Evolutionary conservation across 2,113 vertebrate species (phyloP).

Genomic region (Laticauda laticaudata): DNA sequence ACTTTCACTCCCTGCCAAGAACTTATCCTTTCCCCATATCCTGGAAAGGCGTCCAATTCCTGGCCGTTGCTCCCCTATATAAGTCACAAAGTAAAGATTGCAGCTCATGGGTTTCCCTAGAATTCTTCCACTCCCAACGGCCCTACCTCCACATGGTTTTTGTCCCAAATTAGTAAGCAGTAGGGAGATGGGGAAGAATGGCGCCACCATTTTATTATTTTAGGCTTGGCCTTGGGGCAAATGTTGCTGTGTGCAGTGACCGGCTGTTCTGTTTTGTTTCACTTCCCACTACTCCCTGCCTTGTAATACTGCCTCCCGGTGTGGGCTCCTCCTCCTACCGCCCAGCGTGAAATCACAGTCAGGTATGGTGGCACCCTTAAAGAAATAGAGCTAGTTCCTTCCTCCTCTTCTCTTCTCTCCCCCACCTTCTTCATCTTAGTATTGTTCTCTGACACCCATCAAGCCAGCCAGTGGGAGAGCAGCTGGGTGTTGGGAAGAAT

Average conservation of each 20-base stretch:
- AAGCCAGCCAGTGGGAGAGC: background rate
- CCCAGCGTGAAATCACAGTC: constrained; percentile 88
- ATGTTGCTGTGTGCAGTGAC: constrained; percentile 10
- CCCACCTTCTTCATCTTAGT: background rate
- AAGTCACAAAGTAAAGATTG: no score
- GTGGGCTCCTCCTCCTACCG: constrained; percentile 64
- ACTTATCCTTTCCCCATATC: background rate
- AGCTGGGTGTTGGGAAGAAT: background rate
- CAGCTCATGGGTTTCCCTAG: background rate
- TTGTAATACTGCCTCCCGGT: constrained; percentile 52
- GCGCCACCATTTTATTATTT: background rate
- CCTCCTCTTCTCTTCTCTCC: background rate
- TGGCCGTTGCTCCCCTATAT: background rate
- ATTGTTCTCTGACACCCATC: background rate
- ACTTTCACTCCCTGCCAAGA: background rate
- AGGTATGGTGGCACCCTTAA: constrained; percentile 71
- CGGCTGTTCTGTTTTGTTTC: constrained; percentile 45
- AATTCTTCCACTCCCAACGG: background rate
- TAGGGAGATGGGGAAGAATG: background rate
- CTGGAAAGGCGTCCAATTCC: background rate
- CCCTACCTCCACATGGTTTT: background rate
- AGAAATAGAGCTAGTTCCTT: background rate
- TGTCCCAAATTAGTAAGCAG: background rate
- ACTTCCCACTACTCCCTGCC: background rate
- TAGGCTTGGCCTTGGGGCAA: background rate